A percentile compares a stretch with the other conserved stretches of the same genome.
Evolutionary conservation across 2,888 invertebrate genomes (phyloP).

Genomic region (Apamea sordens): DNA sequence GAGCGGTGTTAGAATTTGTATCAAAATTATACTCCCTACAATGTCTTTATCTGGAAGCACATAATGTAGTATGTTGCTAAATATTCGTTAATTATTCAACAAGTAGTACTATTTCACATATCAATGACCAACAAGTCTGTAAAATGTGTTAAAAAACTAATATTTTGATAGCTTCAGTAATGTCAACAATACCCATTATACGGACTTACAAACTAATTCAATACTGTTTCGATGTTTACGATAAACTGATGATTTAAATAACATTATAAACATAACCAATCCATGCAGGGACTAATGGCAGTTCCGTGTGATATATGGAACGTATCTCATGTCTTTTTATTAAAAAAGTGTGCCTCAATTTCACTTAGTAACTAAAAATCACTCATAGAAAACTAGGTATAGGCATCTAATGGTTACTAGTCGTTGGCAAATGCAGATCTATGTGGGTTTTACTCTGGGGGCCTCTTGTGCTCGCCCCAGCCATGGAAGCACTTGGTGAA

Average conservation of each 20-base stretch:
- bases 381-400: constrained; percentile 47
- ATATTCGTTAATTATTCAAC: constrained; percentile 7
- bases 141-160: constrained; percentile 17
- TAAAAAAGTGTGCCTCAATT: constrained; percentile 39
- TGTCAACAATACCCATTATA: constrained; percentile 15
- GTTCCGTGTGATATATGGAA: constrained; percentile 36
- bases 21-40: constrained; percentile 46
- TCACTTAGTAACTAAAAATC: constrained; percentile 50
- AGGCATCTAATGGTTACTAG: constrained; percentile 45
- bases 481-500: constrained; percentile 99
- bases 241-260: constrained; percentile 26
- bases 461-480: constrained; percentile 97
- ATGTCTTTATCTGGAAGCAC: constrained; percentile 73
- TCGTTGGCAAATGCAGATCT: constrained; percentile 43
- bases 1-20: constrained; percentile 52
- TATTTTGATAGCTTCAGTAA: constrained; percentile 18
- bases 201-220: constrained; percentile 43
- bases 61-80: constrained; percentile 21
- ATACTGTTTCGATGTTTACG: constrained; percentile 49
- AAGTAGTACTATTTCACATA: constrained; percentile 47
- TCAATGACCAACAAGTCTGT: constrained; percentile 1
- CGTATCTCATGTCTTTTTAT: constrained; percentile 34
- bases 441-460: constrained; percentile 91
- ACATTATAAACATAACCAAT: constrained; percentile 19
- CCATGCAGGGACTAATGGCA: constrained; percentile 4